A percentile compares a stretch with the other conserved stretches of the same genome.
Evolutionary conservation across 2,888 invertebrate species (phyloP).

Genomic region (Andrena flavipes): DNA sequence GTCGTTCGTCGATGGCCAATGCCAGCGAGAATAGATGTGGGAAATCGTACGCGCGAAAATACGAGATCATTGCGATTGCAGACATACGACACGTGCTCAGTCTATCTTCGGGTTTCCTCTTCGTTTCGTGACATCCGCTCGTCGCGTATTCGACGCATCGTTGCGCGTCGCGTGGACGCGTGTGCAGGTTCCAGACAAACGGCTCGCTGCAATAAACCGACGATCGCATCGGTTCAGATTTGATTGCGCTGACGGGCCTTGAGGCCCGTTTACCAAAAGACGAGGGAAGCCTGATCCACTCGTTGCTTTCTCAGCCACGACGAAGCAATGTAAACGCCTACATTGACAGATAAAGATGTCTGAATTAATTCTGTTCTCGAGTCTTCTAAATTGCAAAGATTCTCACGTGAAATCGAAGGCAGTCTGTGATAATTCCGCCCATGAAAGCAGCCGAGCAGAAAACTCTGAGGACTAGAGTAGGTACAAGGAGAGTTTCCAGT

Average conservation of each 20-base stretch:
- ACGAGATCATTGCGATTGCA: slow-evolving; percentile 53
- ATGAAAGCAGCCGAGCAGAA: slow-evolving; percentile 30
- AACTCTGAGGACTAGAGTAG: slow-evolving; percentile 20
- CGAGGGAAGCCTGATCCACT: no score
- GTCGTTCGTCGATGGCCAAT: not conserved
- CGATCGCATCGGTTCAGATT: not conserved
- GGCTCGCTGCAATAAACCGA: slow-evolving; percentile 20
- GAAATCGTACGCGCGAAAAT: slow-evolving; percentile 37
- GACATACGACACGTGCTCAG: slow-evolving; percentile 62
- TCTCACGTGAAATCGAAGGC: slow-evolving; percentile 29
- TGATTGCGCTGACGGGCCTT: not conserved
- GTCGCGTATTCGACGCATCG: slow-evolving; percentile 63
- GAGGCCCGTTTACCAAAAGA: no score
- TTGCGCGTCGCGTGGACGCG: slow-evolving; percentile 36
- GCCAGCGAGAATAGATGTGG: not conserved
- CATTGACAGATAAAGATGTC: not conserved
- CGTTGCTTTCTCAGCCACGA: not conserved
- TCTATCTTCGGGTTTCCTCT: slow-evolving; percentile 76
- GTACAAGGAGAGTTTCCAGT: not conserved
- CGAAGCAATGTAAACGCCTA: not conserved
- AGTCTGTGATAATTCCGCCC: slow-evolving; percentile 6
- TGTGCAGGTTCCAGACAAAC: slow-evolving; percentile 32
- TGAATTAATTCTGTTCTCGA: not conserved
- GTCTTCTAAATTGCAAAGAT: not conserved
- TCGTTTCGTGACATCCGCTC: slow-evolving; percentile 81